These are phyloP conservation scores for Pomatorhinus ruficollis DNA, from an alignment of 2,113 vertebrate species.

Conservation along the genomic window DNA sequence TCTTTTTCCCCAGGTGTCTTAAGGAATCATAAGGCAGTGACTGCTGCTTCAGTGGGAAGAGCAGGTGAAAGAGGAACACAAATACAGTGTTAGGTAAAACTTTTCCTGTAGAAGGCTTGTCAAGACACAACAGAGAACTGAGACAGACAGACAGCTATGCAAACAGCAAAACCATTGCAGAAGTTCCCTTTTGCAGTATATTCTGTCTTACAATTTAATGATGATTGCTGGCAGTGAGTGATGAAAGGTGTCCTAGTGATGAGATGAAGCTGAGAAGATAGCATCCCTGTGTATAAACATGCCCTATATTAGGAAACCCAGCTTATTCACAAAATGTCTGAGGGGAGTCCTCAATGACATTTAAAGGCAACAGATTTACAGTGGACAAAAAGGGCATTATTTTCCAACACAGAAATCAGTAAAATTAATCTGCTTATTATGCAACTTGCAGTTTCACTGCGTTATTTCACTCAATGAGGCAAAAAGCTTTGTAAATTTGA, in stretches of 20 bases:
- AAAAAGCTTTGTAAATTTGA: conserved; percentile 45
- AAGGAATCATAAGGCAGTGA: neutral
- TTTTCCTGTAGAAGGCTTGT: neutral
- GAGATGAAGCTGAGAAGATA: neutral
- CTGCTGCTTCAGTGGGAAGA: neutral
- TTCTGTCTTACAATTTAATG: neutral
- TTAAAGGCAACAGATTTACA: neutral
- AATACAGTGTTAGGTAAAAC: neutral
- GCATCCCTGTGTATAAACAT: neutral
- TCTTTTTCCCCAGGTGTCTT: neutral
- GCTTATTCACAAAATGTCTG: neutral
- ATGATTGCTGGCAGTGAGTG: neutral
- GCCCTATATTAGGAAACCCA: neutral
- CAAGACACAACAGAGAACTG: neutral
- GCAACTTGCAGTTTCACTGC: neutral
- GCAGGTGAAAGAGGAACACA: neutral
- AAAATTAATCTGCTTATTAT: conserved; percentile 21
- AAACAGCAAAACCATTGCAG: neutral
- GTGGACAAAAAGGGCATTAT: neutral
- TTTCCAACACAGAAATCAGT: neutral
- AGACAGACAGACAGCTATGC: neutral
- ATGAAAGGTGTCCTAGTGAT: neutral
- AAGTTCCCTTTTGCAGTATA: neutral
- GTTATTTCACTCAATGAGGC: neutral
- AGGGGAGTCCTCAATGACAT: neutral